Evolutionary conservation across 1,140 invertebrate species (phyloP).

Genomic region (Drosophila sucinea): DNA sequence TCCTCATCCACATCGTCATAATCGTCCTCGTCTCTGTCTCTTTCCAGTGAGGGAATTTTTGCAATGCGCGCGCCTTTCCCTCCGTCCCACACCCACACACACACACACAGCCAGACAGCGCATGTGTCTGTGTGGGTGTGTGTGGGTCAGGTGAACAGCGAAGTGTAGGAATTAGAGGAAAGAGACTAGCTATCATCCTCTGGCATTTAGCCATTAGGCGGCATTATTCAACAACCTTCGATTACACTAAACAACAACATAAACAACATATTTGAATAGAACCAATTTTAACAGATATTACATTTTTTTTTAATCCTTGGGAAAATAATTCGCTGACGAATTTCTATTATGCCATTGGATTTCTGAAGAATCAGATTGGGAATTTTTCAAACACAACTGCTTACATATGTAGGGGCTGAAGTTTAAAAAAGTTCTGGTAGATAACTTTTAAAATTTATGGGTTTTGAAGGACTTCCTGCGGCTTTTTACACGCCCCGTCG

Average conservation of each 20-base stretch:
- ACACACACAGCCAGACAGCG: constrained; percentile 26
- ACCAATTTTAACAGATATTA: no score
- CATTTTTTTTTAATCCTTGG: no score
- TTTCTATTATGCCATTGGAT: no score
- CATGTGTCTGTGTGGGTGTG: neutral
- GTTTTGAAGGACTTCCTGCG: no score
- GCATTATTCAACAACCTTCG: constrained; percentile 11
- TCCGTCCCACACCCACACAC: constrained; percentile 5
- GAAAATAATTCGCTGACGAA: no score
- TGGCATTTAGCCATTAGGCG: constrained; percentile 40
- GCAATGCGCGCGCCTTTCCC: constrained; percentile 34
- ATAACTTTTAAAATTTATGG: no score
- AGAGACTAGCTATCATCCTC: constrained; percentile 15
- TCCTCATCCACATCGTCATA: constrained; percentile 9
- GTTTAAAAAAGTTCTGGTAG: no score
- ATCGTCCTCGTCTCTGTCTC: constrained; percentile 41
- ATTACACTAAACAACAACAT: constrained; percentile 9
- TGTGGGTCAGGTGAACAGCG: constrained; percentile 18
- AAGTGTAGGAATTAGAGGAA: constrained; percentile 5
- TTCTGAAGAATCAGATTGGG: no score
- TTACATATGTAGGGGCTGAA: no score
- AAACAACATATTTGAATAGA: no score
- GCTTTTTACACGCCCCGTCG: no score
- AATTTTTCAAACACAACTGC: no score
- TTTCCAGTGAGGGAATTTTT: constrained; percentile 45